These are phyloP conservation scores for human (Homo sapiens) DNA, from an alignment of 2,113 vertebrate species.

Conservation along the genomic window DNA sequence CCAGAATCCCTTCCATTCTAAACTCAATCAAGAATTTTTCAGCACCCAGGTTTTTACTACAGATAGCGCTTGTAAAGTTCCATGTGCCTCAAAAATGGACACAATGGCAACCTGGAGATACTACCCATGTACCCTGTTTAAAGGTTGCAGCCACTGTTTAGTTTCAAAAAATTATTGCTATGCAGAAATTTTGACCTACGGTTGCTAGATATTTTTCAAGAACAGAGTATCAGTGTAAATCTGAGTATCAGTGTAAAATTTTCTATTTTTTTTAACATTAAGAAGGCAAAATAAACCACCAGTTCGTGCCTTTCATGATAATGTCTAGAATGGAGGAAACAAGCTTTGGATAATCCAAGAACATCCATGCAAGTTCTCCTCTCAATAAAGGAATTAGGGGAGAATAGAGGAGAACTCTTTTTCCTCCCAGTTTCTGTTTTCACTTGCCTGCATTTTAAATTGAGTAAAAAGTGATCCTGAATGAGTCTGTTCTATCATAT, in stretches of 20 bases:
- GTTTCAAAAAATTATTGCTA: not conserved
- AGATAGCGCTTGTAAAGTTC: not conserved
- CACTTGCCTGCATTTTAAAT: not conserved
- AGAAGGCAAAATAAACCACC: not conserved
- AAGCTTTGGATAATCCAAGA: not conserved
- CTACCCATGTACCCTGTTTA: rapidly evolving
- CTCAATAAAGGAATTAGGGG: not conserved
- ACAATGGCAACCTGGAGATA: not conserved
- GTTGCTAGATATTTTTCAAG: not conserved
- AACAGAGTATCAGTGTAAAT: not conserved
- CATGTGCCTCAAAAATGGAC: not conserved
- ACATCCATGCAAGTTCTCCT: too few relatives aligned
- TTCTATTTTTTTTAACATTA: not conserved
- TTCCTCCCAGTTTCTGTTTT: not conserved
- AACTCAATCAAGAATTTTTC: not conserved
- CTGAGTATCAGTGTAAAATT: not conserved
- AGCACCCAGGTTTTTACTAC: not conserved
- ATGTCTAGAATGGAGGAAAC: not conserved
- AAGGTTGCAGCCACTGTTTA: not conserved
- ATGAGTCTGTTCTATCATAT: too few relatives aligned
- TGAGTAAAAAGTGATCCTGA: not conserved
- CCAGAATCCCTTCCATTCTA: not conserved
- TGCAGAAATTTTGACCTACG: not conserved
- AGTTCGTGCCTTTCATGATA: not conserved
- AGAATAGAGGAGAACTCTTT: not conserved